A percentile compares a stretch with the other conserved stretches of the same genome.
These are phyloP conservation scores for Gobiocypris rarus DNA, from an alignment of 2,113 vertebrate genomes.

Conservation along the genomic window DNA sequence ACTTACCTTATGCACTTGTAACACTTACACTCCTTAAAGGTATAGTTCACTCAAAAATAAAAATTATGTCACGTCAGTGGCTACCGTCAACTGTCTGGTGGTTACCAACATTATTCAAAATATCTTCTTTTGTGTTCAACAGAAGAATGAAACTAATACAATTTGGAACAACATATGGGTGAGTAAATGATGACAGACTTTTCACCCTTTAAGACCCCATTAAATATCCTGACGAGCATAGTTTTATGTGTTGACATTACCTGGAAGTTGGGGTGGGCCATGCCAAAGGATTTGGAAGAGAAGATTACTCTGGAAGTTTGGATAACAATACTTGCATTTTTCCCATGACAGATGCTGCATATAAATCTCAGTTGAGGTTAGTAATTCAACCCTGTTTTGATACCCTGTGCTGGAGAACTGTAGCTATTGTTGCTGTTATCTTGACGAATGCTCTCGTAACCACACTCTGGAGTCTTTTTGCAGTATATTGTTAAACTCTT, in stretches of 20 bases:
- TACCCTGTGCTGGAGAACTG: neutral
- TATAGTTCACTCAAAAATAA: too few relatives aligned
- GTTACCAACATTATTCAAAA: too few relatives aligned
- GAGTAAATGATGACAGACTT: too few relatives aligned
- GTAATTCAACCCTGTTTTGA: too few relatives aligned
- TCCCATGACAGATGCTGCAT: neutral
- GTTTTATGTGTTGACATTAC: neutral
- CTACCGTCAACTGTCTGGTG: too few relatives aligned
- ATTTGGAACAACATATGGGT: too few relatives aligned
- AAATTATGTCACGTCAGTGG: too few relatives aligned
- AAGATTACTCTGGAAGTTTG: conserved; percentile 14
- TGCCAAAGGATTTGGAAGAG: neutral
- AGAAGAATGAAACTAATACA: too few relatives aligned
- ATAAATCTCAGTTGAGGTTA: too few relatives aligned
- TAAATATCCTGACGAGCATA: neutral
- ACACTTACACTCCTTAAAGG: neutral
- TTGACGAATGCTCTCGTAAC: conserved; percentile 36
- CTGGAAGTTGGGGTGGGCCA: neutral
- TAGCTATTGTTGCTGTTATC: conserved; percentile 19
- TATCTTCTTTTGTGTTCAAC: too few relatives aligned
- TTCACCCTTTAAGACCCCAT: neutral
- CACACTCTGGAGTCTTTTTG: conserved; percentile 21
- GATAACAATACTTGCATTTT: neutral
- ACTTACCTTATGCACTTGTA: neutral
- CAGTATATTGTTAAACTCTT: conserved; percentile 27